Percentiles rank a stretch among this genome's conserved stretches.
phyloP scores from a whole-genome alignment of 1,140 invertebrate genomes.

The Drosophila azteca region DNA sequence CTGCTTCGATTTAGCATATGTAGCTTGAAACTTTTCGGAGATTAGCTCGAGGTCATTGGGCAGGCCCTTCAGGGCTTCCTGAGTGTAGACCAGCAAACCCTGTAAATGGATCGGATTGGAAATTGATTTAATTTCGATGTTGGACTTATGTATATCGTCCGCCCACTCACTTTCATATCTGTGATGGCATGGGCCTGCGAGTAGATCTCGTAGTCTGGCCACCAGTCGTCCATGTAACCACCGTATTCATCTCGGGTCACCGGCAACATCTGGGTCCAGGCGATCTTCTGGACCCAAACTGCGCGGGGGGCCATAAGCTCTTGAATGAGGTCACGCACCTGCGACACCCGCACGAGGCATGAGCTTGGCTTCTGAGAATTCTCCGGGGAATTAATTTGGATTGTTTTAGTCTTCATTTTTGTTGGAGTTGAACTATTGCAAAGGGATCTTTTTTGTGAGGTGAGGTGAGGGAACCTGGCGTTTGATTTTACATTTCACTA shows the following conservation, averaged over 20 bases:
- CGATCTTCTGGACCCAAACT: conserved; percentile 11
- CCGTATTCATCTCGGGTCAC: conserved; percentile 17
- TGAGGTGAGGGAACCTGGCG: too few relatives aligned
- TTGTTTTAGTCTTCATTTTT: conserved; percentile 24
- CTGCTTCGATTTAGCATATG: conserved; percentile 12
- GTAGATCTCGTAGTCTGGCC: conserved; percentile 47
- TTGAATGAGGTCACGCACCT: conserved; percentile 24
- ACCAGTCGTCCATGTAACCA: conserved; percentile 29
- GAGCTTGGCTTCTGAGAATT: too few relatives aligned
- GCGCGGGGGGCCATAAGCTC: conserved; percentile 46
- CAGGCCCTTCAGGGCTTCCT: conserved; percentile 20
- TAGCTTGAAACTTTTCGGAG: conserved; percentile 7
- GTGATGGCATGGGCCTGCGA: conserved; percentile 34
- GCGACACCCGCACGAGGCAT: not conserved
- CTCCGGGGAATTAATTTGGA: conserved; percentile 1
- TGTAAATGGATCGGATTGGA: not conserved
- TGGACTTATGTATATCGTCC: too few relatives aligned
- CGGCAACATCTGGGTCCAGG: conserved; percentile 19
- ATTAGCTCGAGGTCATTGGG: conserved; percentile 33
- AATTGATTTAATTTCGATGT: too few relatives aligned
- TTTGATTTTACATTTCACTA: too few relatives aligned
- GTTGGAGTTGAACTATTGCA: not conserved
- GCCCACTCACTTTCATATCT: conserved; percentile 48
- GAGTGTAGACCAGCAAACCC: conserved; percentile 33
- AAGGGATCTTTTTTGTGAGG: not conserved